These are phyloP conservation scores for Lochmaea crataegi DNA, from an alignment of 2,888 invertebrate species.

Conservation along the genomic window DNA sequence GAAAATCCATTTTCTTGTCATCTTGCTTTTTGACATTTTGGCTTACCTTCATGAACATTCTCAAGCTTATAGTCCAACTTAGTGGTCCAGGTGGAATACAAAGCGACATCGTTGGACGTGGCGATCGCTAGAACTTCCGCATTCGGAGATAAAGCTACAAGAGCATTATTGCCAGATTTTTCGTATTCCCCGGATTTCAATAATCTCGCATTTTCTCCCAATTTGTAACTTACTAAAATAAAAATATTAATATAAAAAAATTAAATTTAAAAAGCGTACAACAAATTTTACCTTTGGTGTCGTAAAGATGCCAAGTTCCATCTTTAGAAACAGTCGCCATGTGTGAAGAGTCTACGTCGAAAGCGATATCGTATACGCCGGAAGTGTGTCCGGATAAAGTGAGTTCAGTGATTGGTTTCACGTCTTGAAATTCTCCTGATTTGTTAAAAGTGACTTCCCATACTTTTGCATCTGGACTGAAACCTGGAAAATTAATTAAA, in stretches of 20 bases:
- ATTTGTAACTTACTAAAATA: constrained; percentile 79
- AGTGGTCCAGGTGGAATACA: constrained; percentile 78
- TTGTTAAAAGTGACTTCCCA: constrained; percentile 86
- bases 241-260: background rate
- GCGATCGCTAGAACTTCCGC: constrained; percentile 82
- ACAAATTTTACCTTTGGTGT: constrained; percentile 78
- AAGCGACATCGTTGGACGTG: constrained; percentile 72
- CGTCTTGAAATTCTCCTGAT: constrained; percentile 79
- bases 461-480: constrained; percentile 76
- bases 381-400: constrained; percentile 78
- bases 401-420: constrained; percentile 81
- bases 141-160: constrained; percentile 82
- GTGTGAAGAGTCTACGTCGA: constrained; percentile 83
- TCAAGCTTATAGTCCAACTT: constrained; percentile 75
- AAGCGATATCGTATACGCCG: constrained; percentile 83
- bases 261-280: background rate
- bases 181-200: constrained; percentile 74
- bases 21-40: no score
- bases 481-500: constrained; percentile 60
- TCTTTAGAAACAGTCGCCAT: constrained; percentile 89
- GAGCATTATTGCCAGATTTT: constrained; percentile 68
- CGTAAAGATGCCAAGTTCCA: constrained; percentile 87
- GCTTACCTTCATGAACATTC: constrained; percentile 72
- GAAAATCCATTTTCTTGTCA: no score
- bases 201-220: constrained; percentile 82